Conservation (phyloP, 2,888 invertebrate species). For the Venusia cambrica region DNA sequence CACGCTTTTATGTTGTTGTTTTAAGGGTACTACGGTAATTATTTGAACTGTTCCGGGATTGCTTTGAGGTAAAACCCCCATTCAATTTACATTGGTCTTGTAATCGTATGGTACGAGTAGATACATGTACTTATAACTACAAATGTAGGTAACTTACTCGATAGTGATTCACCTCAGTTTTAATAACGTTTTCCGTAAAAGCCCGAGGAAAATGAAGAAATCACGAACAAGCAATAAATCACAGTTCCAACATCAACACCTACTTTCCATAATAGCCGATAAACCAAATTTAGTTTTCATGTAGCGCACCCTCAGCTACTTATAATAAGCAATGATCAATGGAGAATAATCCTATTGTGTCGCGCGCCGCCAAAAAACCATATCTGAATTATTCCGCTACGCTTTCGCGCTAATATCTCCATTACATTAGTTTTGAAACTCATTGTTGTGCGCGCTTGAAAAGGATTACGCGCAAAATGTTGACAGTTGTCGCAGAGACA, state of each 20-base stretch:
- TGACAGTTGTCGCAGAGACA: constrained; percentile 75
- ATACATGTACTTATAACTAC: too few species aligned
- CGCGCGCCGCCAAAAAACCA: constrained; percentile 73
- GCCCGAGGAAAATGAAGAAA: constrained; percentile 57
- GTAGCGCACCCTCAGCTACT: constrained; percentile 78
- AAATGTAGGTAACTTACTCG: too few species aligned
- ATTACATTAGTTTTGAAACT: constrained; percentile 67
- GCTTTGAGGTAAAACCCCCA: too few species aligned
- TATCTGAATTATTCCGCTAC: constrained; percentile 77
- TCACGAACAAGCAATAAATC: constrained; percentile 75
- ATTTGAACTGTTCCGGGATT: too few species aligned
- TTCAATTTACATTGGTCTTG: too few species aligned
- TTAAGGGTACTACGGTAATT: too few species aligned
- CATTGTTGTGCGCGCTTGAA: constrained; percentile 58
- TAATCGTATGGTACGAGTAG: too few species aligned
- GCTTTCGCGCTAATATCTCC: constrained; percentile 76
- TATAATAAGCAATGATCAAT: constrained; percentile 81
- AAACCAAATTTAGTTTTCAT: constrained; percentile 82
- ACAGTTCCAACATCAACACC: constrained; percentile 75
- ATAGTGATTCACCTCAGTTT: too few species aligned
- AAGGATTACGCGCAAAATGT: constrained; percentile 73
- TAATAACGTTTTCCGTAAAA: constrained; percentile 38
- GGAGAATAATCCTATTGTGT: constrained; percentile 80
- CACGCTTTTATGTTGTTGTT: constrained; percentile 16
- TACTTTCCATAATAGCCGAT: constrained; percentile 81